Evolutionary conservation across 1,140 invertebrate species (phyloP), one percentile per base, ranked within the genome.

Genomic region (Trichonephila inaurata): DNA sequence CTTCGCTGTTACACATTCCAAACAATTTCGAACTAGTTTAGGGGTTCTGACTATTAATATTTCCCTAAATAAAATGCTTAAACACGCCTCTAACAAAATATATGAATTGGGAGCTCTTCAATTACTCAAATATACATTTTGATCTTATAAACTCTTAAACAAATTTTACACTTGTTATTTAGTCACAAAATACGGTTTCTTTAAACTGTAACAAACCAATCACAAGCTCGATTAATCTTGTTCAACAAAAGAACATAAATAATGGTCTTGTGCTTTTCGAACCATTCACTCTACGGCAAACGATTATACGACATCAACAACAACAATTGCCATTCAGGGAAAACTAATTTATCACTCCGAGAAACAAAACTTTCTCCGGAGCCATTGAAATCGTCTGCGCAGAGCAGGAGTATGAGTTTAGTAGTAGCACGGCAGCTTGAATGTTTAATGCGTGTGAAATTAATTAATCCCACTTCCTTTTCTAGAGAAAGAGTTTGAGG

Each of bases 251-350:
- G 28, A 24, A 2, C 69, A 77, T 16, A 40, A 77, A 77, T 72
- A 72, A n/a, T 33, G 16, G 12, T 72, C 69, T 72, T 77, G 69
- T 77, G 24, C 28, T 28, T 77, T 33, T 3, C 24, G 28, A 33
- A 40, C 12, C 69, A 77, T 77, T 77, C 69, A 77, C 28, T 77
- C 24, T 18, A 18, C 24, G 51, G 69, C 69, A 77, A 24, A 77
- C 69, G 28, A 77, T 77, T 77, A 77, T 77, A 33, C 69, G 69
- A 77, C 69, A 77, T 77, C 69, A 77, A 77, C 69, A 77, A 77
- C 12, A 77, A 33, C 69, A 33, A 77, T 77, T 77, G 69, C 69
- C 69, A 77, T 77, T 77, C 69, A 77, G 24, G 28, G 69, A 33
- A 33, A 28, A 18, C 69, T 77, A 77, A 77, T 77, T 77, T 77